Conservation (phyloP, 2,113 vertebrate species). For the Sinocyclocheilus maitianheensis region DNA sequence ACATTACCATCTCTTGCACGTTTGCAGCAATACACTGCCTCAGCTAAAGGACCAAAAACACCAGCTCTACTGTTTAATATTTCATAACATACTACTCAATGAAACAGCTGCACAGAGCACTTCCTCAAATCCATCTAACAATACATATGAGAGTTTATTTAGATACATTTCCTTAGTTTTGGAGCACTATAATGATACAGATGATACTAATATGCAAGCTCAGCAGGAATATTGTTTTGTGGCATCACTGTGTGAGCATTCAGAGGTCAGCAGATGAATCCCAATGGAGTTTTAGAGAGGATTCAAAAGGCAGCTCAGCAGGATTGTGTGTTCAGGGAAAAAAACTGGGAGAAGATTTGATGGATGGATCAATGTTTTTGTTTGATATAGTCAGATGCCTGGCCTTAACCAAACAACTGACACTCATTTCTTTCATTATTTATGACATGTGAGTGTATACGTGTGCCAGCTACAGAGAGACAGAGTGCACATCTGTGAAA, state of each 20-base stretch:
- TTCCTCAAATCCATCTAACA: not conserved
- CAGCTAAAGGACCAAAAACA: not conserved
- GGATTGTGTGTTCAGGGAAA: not conserved
- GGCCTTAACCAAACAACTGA: conserved; percentile 26
- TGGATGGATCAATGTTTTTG: not conserved
- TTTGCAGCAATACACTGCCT: not conserved
- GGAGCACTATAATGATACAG: not conserved
- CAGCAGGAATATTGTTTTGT: not conserved
- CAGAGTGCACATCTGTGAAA: conserved; percentile 1
- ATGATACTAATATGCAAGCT: not conserved
- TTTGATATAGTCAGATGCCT: conserved; percentile 23
- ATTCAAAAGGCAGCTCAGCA: not conserved
- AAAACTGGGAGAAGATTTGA: not conserved
- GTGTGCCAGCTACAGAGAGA: not conserved
- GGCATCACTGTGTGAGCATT: not conserved
- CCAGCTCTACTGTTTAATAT: not conserved
- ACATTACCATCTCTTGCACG: not conserved
- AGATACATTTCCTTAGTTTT: not conserved
- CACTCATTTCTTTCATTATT: conserved; percentile 40
- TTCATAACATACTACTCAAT: not conserved
- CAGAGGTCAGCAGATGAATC: not conserved
- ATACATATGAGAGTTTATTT: not conserved
- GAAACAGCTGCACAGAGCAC: not conserved
- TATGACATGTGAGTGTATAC: conserved; percentile 6
- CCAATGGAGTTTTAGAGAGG: not conserved